These are phyloP conservation scores for Drosophila mojavensis DNA, from an alignment of 1,140 invertebrate species.

Conservation along the genomic window DNA sequence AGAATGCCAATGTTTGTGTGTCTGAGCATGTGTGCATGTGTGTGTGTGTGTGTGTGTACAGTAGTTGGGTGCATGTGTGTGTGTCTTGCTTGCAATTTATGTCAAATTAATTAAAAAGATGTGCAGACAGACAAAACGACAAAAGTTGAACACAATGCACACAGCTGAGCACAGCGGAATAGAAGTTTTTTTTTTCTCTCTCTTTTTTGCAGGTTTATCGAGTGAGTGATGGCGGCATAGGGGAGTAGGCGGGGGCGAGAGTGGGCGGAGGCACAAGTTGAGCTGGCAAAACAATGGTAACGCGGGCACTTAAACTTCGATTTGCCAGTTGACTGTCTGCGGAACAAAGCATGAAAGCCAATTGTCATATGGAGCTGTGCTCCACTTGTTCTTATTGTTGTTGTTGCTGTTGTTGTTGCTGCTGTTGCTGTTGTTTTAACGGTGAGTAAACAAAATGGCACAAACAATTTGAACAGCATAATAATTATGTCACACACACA, in stretches of 20 bases:
- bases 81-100: constrained; percentile 66
- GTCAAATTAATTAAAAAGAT: constrained; percentile 78
- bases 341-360: constrained; percentile 44
- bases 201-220: constrained; percentile 13
- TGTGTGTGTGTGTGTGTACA: background rate
- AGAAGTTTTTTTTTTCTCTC: constrained; percentile 3
- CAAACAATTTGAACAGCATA: constrained; percentile 68
- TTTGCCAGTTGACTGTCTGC: constrained; percentile 50
- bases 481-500: constrained; percentile 52
- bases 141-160: constrained; percentile 26
- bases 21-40: background rate
- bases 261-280: background rate
- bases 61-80: background rate
- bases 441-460: constrained; percentile 53
- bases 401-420: background rate
- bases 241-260: no score
- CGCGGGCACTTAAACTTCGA: constrained; percentile 68
- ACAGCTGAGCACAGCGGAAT: constrained; percentile 16
- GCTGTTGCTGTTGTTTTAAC: constrained; percentile 17
- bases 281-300: constrained; percentile 2
- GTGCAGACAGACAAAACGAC: constrained; percentile 37
- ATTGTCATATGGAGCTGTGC: constrained; percentile 41
- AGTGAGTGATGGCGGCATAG: background rate
- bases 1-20: constrained; percentile 58
- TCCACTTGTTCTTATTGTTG: constrained; percentile 15